A percentile compares a stretch with the other conserved stretches of the same genome.
phyloP scores from a whole-genome alignment of 2,113 vertebrate genomes.

The Tachycineta bicolor region DNA sequence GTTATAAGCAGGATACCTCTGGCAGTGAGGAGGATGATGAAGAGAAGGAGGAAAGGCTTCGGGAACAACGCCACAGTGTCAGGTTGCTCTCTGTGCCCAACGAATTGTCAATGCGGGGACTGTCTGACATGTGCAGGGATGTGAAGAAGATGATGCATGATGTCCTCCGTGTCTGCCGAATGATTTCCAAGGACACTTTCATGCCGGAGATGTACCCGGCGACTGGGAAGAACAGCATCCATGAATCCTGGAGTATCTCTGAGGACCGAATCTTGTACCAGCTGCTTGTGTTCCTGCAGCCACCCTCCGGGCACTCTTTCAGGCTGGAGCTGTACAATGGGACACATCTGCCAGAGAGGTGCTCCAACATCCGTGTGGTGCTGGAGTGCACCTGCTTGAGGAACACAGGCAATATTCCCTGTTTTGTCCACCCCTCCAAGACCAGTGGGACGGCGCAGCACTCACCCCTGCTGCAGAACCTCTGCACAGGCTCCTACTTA shows the following conservation, averaged over 20 bases:
- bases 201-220: background rate
- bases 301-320: background rate
- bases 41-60: background rate
- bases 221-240: background rate
- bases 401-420: background rate
- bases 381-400: background rate
- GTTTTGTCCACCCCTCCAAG: background rate
- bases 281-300: background rate
- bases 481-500: background rate
- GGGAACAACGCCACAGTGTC: background rate
- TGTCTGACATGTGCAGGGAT: background rate
- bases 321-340: background rate
- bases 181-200: background rate
- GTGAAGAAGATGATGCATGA: background rate
- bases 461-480: background rate
- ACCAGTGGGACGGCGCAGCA: accelerated
- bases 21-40: background rate
- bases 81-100: background rate
- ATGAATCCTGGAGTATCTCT: background rate
- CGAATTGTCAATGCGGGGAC: background rate
- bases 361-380: background rate
- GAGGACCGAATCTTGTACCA: background rate
- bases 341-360: background rate
- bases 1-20: accelerated
- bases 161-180: background rate